Evolutionary conservation across 2,113 vertebrate species (phyloP), one percentile per base, ranked within the genome.

Genomic region (Speoplatyrhinus poulsoni): DNA sequence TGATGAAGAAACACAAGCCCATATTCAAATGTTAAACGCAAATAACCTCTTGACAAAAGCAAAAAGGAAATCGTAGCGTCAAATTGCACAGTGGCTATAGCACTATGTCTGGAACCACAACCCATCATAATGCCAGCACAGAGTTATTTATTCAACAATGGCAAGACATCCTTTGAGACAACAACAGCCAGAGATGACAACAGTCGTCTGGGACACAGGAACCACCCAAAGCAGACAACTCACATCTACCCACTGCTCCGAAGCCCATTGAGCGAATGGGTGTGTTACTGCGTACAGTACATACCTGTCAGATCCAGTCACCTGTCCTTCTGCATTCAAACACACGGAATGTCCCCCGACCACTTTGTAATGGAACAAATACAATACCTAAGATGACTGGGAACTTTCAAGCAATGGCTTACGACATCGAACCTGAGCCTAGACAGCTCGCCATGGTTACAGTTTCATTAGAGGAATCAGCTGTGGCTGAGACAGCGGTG

Each of bases 251-350:
- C 33, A 41, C 47, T n/a, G 52, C 1, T 9, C 3, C 33, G 63
- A 62, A 69, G 57, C 62, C 13, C 36, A 41, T 65, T 60, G 59
- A 73, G 80, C 52, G 0, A 76, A 46, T 33, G 69, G 66, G 69
- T 74, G 75, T 83, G 80, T 74, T 64, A 12, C 59, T 15, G 56
- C 67, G 67, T 17, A 65, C 65, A 26, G 58, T 69, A 65, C 84
- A 79, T 89, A 88, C 85, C 86, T 87, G 48, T 58, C 66, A 6
- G 58, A 70, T 61, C 79, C 84, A 64, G 74, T 70, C 60, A 66
- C 78, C 63, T 58, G 76, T 58, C 75, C 60, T 36, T 79, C 76
- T 70, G 67, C 80, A 79, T 75, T 85, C 76, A 80, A 32, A 46
- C 46, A 62, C 49, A 62, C 12, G 46, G 19, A 46, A 70, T 70